phyloP scores from a whole-genome alignment of 2,113 vertebrate species.

The Propithecus coquereli region DNA sequence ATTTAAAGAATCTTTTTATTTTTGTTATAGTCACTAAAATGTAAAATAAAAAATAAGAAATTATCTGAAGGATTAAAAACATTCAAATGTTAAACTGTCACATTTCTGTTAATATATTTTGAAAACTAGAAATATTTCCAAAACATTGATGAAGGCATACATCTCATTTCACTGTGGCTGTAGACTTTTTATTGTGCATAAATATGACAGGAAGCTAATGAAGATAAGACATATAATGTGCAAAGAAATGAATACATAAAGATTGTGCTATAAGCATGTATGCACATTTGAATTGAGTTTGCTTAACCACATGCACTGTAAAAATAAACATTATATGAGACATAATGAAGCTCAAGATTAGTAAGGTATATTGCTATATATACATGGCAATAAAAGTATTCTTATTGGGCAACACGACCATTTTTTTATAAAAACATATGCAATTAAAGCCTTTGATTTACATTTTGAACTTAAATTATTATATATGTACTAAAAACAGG shows the following conservation, averaged over 20 bases:
- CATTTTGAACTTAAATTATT: background rate
- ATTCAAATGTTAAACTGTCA: background rate
- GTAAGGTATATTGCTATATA: background rate
- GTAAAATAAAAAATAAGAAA: background rate
- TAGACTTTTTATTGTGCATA: background rate
- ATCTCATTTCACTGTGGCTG: background rate
- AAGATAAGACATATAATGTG: background rate
- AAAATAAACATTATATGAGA: conserved; percentile 10
- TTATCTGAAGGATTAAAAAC: background rate
- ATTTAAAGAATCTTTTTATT: background rate
- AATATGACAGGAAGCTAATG: conserved; percentile 1
- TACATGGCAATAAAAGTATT: background rate
- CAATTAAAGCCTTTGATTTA: background rate
- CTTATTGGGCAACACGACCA: background rate
- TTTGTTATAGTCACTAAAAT: background rate
- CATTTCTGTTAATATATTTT: background rate
- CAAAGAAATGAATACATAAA: background rate
- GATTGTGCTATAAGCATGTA: background rate
- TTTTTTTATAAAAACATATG: background rate
- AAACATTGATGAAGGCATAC: background rate
- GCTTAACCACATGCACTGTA: background rate
- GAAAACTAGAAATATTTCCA: background rate
- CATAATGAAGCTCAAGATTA: background rate
- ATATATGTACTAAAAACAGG: background rate
- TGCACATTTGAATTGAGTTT: background rate